Percentiles rank a stretch among this genome's conserved stretches.
phyloP scores from a whole-genome alignment of 2,797 vertebrate species.

The Balearica regulorum region DNA sequence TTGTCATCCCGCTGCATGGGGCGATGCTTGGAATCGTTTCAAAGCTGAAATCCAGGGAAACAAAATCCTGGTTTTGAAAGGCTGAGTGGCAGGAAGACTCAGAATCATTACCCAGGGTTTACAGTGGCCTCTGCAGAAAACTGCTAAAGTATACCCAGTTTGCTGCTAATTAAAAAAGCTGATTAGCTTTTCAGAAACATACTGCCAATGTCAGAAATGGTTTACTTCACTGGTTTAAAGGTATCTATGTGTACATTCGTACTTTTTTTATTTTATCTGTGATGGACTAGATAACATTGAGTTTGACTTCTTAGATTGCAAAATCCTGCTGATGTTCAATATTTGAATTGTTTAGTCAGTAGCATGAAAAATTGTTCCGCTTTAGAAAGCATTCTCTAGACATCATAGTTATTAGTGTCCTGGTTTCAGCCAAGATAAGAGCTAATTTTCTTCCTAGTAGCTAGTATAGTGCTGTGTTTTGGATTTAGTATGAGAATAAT shows the following conservation, averaged over 20 bases:
- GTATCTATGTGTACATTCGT: not conserved
- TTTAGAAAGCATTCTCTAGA: not conserved
- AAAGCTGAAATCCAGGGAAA: constrained; percentile 28
- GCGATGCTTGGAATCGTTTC: not conserved
- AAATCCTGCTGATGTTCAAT: not conserved
- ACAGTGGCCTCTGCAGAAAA: not conserved
- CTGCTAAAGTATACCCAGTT: not conserved
- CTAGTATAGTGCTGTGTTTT: too few relatives aligned
- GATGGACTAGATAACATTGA: not conserved
- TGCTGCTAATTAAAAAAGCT: not conserved
- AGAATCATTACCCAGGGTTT: not conserved
- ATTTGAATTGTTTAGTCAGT: not conserved
- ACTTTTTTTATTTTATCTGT: not conserved
- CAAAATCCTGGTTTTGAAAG: not conserved
- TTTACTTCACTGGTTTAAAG: not conserved
- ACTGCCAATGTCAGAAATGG: not conserved
- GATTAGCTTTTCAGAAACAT: not conserved
- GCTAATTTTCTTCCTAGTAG: too few relatives aligned
- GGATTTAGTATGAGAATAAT: too few relatives aligned
- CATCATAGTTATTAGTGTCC: not conserved
- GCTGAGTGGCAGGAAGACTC: not conserved
- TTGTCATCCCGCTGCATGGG: constrained; percentile 24
- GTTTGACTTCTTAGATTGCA: not conserved
- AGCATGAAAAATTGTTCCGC: not conserved
- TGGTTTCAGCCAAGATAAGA: too few relatives aligned